Percentiles rank a stretch among this genome's conserved stretches.
phyloP scores from a whole-genome alignment of 2,888 invertebrate genomes.

The Pycnomerus fuliginosus region DNA sequence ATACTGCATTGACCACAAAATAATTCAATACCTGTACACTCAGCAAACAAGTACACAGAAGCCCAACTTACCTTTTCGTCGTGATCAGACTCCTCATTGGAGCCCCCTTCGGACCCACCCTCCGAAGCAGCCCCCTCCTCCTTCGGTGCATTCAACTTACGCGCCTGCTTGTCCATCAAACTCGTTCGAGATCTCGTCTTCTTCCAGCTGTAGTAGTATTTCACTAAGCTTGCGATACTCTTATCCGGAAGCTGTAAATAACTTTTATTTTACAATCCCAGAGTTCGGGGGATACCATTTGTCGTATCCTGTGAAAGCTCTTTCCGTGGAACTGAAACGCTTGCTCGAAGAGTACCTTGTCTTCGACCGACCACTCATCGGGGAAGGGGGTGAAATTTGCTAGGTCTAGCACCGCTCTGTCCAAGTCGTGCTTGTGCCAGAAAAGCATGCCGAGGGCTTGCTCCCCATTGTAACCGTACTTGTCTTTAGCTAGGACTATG shows the following conservation, averaged over 20 bases:
- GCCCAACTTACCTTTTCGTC: constrained; percentile 91
- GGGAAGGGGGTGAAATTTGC: constrained; percentile 97
- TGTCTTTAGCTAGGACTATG: constrained; percentile 90
- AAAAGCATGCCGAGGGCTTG: constrained; percentile 97
- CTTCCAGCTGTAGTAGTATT: constrained; percentile 99
- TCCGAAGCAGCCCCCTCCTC: constrained; percentile 73
- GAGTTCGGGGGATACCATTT: constrained; percentile 73
- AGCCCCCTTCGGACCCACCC: constrained; percentile 79
- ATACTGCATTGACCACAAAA: no score
- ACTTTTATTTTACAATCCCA: neutral
- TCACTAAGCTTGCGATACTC: constrained; percentile 91
- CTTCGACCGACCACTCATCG: constrained; percentile 98
- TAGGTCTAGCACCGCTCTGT: constrained; percentile 87
- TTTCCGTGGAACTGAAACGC: constrained; percentile 98
- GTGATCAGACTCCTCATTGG: constrained; percentile 83
- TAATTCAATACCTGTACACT: no score
- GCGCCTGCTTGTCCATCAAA: constrained; percentile 85
- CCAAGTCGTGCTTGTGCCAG: constrained; percentile 97
- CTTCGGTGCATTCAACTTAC: constrained; percentile 65
- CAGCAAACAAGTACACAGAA: no score
- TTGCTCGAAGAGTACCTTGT: constrained; percentile 96
- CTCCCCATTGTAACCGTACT: constrained; percentile 96
- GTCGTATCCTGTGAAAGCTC: constrained; percentile 93
- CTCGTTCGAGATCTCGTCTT: constrained; percentile 90
- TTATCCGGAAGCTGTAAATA: constrained; percentile 86